Evolutionary conservation across 1,140 invertebrate species (phyloP), one percentile per base, ranked within the genome.

Genomic region (Zaprionus lachaisei): DNA sequence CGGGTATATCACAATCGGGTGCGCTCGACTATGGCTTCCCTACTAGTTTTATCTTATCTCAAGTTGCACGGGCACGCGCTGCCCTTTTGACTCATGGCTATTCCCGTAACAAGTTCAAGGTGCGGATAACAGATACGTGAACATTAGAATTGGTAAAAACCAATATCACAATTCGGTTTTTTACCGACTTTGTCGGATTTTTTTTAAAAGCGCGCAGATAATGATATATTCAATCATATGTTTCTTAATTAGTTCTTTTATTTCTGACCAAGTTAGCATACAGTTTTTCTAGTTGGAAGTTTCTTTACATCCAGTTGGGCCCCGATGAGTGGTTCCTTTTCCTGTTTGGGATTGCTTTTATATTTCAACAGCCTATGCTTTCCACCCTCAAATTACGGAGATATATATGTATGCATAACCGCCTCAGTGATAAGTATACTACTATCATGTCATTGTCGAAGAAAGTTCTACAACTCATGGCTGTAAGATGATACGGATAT

Each of bases 401-500:
- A 28, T 24, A 31, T 51, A 34, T 74, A 62, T 37, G 57, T 62
- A 62, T 68, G 72, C 28, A 69, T 69, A 73, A 68, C 49, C 17
- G 66, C 14, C 51, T 68, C 47, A 62, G 60, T 68, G 71, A 70
- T 70, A 75, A 75, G 66, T 41, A 75, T 70, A 47, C 58, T 63
- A 71, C 41, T 71, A 71, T 71, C 56, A 66, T 72, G 62, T 72
- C 62, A 66, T 14, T 66, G 62, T 17, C 31, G 31, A 34, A 37
- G 38, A 65, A 66, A 77, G 74, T 72, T 74, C 14, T 41, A 41
- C 28, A 44, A 66, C 72, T 71, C 41, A 71, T 28, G 41, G 22
- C 38, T 7, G 60, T 75, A 63, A 71, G 34, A 72, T 72, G 56
- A 61, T 64, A 71, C 47, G 56, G 61, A 72, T 76, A 65, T 44